Conservation (phyloP, 2,113 vertebrate genomes). For the Benthochromis sp. region DNA sequence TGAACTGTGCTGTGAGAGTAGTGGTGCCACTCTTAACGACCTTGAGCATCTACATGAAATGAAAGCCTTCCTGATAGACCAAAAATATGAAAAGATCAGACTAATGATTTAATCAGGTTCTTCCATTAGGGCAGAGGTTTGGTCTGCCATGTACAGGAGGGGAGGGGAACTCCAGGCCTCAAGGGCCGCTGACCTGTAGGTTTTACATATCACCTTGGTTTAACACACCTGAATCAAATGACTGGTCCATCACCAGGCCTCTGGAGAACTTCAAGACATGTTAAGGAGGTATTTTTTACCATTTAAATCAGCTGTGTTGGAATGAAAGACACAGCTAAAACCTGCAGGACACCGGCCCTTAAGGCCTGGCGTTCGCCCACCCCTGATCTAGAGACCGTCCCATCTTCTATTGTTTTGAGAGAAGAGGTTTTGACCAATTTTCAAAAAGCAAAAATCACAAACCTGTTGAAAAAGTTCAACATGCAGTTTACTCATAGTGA, state of each 20-base stretch:
- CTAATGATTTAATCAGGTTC: background rate
- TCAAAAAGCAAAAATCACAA: background rate
- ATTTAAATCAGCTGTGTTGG: background rate
- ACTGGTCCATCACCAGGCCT: rapidly evolving
- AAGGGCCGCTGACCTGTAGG: rapidly evolving
- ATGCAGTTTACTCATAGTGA: background rate
- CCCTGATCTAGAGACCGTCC: rapidly evolving
- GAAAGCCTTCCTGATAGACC: rapidly evolving
- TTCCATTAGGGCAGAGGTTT: background rate
- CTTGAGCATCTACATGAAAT: background rate
- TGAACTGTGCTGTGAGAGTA: background rate
- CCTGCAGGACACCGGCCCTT: background rate
- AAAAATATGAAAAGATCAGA: rapidly evolving
- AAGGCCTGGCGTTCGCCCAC: rapidly evolving
- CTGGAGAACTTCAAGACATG: background rate
- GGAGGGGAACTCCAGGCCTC: rapidly evolving
- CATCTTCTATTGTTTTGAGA: rapidly evolving
- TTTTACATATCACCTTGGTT: background rate
- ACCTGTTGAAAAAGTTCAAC: rapidly evolving
- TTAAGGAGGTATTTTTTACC: background rate
- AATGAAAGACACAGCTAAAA: rapidly evolving
- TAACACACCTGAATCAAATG: background rate
- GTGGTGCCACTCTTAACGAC: background rate
- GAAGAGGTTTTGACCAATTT: background rate
- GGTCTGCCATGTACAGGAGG: background rate